phyloP scores from a whole-genome alignment of 1,140 invertebrate genomes.

The Trissolcus basalis region DNA sequence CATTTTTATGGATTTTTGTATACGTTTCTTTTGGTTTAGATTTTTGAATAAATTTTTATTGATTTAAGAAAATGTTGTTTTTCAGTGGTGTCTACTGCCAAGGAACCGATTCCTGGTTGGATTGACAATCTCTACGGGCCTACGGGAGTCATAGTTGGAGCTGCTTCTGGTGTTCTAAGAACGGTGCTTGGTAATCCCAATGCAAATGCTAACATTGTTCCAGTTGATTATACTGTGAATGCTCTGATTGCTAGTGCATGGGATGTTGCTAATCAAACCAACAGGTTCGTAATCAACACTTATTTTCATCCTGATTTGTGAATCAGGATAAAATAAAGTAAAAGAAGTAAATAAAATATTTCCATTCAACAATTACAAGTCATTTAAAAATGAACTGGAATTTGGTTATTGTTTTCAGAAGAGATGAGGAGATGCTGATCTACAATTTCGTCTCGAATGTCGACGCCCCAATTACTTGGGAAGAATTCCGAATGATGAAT shows the following conservation, averaged over 20 bases:
- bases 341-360: too few relatives aligned
- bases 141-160: slow-evolving; percentile 78
- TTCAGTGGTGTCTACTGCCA: slow-evolving; percentile 83
- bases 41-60: background rate
- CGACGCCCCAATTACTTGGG: slow-evolving; percentile 82
- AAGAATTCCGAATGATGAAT: slow-evolving; percentile 77
- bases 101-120: slow-evolving; percentile 84
- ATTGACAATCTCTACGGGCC: slow-evolving; percentile 89
- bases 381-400: too few relatives aligned
- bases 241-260: slow-evolving; percentile 84
- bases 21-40: too few relatives aligned
- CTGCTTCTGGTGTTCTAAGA: slow-evolving; percentile 81
- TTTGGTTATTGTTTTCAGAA: slow-evolving; percentile 55
- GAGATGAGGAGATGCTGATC: slow-evolving; percentile 77
- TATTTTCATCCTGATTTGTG: too few relatives aligned
- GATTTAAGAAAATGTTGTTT: slow-evolving; percentile 47
- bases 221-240: slow-evolving; percentile 87
- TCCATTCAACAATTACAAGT: too few relatives aligned
- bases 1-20: too few relatives aligned
- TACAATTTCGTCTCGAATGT: slow-evolving; percentile 84
- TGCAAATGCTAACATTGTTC: slow-evolving; percentile 83
- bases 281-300: slow-evolving; percentile 47
- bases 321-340: too few relatives aligned
- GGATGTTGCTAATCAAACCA: slow-evolving; percentile 76
- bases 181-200: slow-evolving; percentile 79